Conservation (phyloP, 2,113 vertebrate species). For the Neoarius graeffei region DNA sequence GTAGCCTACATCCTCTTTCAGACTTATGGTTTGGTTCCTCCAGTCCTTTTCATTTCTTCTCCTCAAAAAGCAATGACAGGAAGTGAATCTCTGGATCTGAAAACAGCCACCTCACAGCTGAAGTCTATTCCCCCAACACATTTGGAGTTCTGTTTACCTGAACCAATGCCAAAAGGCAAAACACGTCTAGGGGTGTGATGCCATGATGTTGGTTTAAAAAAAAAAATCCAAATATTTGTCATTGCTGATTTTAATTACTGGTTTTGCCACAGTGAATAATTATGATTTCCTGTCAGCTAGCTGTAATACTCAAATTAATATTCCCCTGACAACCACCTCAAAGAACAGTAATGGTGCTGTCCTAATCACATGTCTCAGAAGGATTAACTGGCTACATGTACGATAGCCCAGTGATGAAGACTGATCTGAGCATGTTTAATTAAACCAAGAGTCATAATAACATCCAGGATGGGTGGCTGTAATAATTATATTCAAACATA, state of each 20-base stretch:
- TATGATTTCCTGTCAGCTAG: constrained; percentile 31
- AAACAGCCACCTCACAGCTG: constrained; percentile 42
- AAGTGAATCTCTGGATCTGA: constrained; percentile 50
- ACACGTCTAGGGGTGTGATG: constrained; percentile 61
- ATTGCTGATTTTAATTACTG: not conserved
- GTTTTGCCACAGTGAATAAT: not conserved
- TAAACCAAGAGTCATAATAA: constrained; percentile 65
- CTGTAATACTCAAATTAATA: constrained; percentile 39
- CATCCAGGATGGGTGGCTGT: constrained; percentile 47
- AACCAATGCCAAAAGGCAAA: constrained; percentile 64
- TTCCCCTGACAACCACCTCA: constrained; percentile 18
- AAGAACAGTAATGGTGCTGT: constrained; percentile 16
- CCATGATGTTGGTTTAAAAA: not conserved
- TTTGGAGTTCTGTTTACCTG: constrained; percentile 62
- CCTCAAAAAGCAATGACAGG: constrained; percentile 49
- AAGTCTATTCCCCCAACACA: constrained; percentile 58
- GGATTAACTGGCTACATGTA: constrained; percentile 39
- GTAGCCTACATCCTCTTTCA: constrained; percentile 69
- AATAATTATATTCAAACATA: constrained; percentile 59
- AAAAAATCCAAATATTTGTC: not conserved
- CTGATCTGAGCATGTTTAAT: constrained; percentile 67
- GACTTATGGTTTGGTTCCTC: constrained; percentile 73
- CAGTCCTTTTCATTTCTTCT: constrained; percentile 69
- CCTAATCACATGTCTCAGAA: constrained; percentile 29
- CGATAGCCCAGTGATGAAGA: constrained; percentile 3